A percentile compares a stretch with the other conserved stretches of the same genome.
phyloP scores from a whole-genome alignment of 2,797 vertebrate genomes.

The Microctenopoma stevenorrisi region DNA sequence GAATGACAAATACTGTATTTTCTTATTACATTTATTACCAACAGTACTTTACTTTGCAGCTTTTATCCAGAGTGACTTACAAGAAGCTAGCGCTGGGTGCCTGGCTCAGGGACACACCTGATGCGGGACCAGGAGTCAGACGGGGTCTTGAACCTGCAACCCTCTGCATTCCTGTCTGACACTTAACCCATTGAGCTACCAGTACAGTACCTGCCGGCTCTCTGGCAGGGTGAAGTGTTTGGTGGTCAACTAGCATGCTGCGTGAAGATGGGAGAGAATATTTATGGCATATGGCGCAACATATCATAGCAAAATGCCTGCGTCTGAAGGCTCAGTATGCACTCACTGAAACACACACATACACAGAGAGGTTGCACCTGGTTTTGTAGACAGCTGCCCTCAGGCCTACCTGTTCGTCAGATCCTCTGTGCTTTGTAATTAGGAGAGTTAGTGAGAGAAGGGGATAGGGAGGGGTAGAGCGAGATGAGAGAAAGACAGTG shows the following conservation, averaged over 20 bases:
- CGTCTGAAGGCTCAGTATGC: slow-evolving; percentile 5
- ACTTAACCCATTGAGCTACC: no score
- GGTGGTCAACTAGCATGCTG: slow-evolving; percentile 44
- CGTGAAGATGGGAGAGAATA: slow-evolving; percentile 23
- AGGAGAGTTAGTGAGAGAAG: slow-evolving; percentile 66
- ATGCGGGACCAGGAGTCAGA: no score
- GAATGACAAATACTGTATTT: no score
- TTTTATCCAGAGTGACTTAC: no score
- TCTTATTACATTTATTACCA: no score
- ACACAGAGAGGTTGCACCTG: slow-evolving; percentile 78
- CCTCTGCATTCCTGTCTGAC: no score
- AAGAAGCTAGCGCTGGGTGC: no score
- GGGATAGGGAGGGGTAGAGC: slow-evolving; percentile 27
- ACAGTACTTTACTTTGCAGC: no score
- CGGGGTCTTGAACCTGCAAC: no score
- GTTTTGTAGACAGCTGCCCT: slow-evolving; percentile 78
- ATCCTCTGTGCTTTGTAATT: slow-evolving; percentile 83
- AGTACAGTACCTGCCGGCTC: slow-evolving; percentile 3
- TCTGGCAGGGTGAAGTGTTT: slow-evolving; percentile 21
- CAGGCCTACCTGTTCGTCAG: slow-evolving; percentile 81
- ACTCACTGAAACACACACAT: slow-evolving; percentile 12
- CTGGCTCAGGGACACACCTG: no score
- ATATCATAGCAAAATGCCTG: not conserved
- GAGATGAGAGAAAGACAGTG: slow-evolving; percentile 28
- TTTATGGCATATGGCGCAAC: not conserved